These are phyloP conservation scores for Ruditapes philippinarum DNA, from an alignment of 1,140 invertebrate species.

Conservation along the genomic window DNA sequence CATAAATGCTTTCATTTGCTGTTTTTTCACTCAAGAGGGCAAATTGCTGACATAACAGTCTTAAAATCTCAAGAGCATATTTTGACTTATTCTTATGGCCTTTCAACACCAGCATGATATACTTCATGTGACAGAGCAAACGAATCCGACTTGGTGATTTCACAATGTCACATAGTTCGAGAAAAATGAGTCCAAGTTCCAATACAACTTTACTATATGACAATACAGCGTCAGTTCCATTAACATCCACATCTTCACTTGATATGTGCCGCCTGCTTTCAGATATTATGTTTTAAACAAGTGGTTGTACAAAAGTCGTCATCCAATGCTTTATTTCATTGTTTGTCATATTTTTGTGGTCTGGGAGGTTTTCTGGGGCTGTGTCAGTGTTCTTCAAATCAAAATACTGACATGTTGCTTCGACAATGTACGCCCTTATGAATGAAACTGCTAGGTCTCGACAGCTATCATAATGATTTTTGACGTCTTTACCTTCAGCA, in stretches of 20 bases:
- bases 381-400: not conserved
- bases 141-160: slow-evolving; percentile 50
- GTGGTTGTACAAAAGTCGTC: not conserved
- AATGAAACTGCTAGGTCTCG: slow-evolving; percentile 68
- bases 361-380: slow-evolving; percentile 14
- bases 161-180: slow-evolving; percentile 38
- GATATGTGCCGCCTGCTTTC: not conserved
- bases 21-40: slow-evolving; percentile 21
- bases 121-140: slow-evolving; percentile 57
- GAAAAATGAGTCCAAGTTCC: slow-evolving; percentile 53
- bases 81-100: slow-evolving; percentile 68
- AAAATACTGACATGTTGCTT: slow-evolving; percentile 53
- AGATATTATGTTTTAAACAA: not conserved
- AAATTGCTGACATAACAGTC: slow-evolving; percentile 39
- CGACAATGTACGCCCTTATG: slow-evolving; percentile 51
- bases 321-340: slow-evolving; percentile 49
- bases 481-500: slow-evolving; percentile 60
- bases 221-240: not conserved
- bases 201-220: slow-evolving; percentile 33
- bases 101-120: slow-evolving; percentile 66
- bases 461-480: slow-evolving; percentile 50
- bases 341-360: not conserved
- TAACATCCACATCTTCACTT: not conserved
- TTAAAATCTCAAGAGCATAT: slow-evolving; percentile 67
- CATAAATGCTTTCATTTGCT: slow-evolving; percentile 36